Conservation (phyloP, 2,797 vertebrate species). For the Ispidina picta region DNA sequence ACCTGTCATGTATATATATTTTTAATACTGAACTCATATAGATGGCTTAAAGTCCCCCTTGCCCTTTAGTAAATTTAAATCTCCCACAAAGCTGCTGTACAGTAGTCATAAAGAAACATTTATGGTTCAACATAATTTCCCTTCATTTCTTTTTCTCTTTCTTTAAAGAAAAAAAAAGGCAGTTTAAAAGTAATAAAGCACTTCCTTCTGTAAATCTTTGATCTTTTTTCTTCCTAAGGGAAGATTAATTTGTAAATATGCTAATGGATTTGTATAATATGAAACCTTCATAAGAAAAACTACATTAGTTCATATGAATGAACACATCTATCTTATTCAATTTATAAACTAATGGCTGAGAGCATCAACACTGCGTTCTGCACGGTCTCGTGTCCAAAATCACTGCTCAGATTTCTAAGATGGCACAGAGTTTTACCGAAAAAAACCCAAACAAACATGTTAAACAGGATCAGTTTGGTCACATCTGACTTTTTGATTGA, state of each 20-base stretch:
- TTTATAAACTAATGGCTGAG: constrained; percentile 77
- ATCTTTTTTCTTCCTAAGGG: constrained; percentile 81
- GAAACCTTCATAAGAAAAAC: constrained; percentile 79
- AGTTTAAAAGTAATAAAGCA: constrained; percentile 83
- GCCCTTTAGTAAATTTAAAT: constrained; percentile 74
- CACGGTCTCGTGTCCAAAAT: constrained; percentile 63
- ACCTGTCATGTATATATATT: constrained; percentile 73
- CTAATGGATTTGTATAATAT: constrained; percentile 83
- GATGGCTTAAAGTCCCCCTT: constrained; percentile 62
- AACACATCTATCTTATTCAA: constrained; percentile 80
- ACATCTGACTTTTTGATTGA: background rate
- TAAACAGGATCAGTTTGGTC: background rate
- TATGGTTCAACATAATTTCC: constrained; percentile 78
- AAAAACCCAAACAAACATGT: background rate
- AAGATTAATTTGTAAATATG: constrained; percentile 87
- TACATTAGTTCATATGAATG: constrained; percentile 81
- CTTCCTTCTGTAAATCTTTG: constrained; percentile 79
- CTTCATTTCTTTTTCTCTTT: constrained; percentile 75
- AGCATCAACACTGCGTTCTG: constrained; percentile 67
- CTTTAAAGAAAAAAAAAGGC: constrained; percentile 45
- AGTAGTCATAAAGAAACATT: constrained; percentile 79
- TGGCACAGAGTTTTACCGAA: constrained; percentile 13
- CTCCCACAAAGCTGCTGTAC: constrained; percentile 71
- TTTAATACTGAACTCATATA: constrained; percentile 65
- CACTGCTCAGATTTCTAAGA: constrained; percentile 37